Conservation (phyloP, 2,797 vertebrate genomes). For the Potorous gilbertii region DNA sequence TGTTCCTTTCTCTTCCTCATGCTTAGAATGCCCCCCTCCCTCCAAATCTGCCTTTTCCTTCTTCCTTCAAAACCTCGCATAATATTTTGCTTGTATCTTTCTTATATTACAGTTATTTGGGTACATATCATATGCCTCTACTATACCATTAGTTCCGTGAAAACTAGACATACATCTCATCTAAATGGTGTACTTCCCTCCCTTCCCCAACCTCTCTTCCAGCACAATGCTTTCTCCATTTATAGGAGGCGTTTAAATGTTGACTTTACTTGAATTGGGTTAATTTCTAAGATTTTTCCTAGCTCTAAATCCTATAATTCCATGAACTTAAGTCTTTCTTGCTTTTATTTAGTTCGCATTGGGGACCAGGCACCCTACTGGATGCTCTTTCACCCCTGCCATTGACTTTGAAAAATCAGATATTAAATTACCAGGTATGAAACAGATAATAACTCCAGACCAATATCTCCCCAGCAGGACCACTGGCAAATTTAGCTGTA, state of each 20-base stretch:
- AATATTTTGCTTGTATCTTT: background rate
- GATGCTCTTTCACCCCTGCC: background rate
- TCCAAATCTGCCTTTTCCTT: background rate
- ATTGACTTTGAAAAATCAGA: background rate
- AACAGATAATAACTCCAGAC: background rate
- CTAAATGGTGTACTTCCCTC: background rate
- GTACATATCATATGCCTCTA: background rate
- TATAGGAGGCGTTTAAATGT: background rate
- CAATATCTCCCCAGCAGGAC: background rate
- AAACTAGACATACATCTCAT: background rate
- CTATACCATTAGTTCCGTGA: background rate
- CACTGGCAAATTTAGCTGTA: background rate
- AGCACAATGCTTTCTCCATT: background rate
- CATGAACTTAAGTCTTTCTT: background rate
- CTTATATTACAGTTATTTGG: background rate
- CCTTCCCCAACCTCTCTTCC: background rate
- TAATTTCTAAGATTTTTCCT: background rate
- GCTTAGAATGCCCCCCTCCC: background rate
- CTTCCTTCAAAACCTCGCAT: background rate
- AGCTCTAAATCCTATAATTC: background rate
- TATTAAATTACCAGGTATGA: constrained; percentile 5
- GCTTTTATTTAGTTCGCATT: background rate
- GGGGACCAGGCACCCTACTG: background rate
- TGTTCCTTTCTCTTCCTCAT: background rate
- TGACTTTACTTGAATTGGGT: background rate